These are phyloP conservation scores for Polyergus mexicanus DNA, from an alignment of 1,140 invertebrate species.

Conservation along the genomic window DNA sequence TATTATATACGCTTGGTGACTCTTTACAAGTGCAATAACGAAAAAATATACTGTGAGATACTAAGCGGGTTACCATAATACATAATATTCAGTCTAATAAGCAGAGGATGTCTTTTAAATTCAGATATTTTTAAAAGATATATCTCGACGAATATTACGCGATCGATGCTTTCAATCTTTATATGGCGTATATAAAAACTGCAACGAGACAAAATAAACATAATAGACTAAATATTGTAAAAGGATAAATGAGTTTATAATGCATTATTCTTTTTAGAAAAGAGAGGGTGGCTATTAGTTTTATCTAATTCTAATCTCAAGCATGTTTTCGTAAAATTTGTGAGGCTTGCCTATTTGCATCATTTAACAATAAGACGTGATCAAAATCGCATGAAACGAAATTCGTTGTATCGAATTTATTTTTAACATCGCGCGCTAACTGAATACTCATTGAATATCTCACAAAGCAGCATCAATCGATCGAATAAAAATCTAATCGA, in stretches of 20 bases:
- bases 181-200: neutral
- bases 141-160: neutral
- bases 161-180: neutral
- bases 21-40: slow-evolving; percentile 35
- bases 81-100: slow-evolving; percentile 12
- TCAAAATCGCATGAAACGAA: neutral
- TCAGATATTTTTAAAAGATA: neutral
- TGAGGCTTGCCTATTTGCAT: neutral
- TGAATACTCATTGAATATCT: neutral
- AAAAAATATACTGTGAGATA: slow-evolving; percentile 1
- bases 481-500: slow-evolving; percentile 14
- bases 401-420: neutral
- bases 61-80: slow-evolving; percentile 21
- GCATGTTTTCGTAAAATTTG: slow-evolving; percentile 6
- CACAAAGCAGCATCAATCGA: neutral
- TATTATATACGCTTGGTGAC: slow-evolving; percentile 13
- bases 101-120: neutral
- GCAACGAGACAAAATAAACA: neutral
- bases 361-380: neutral
- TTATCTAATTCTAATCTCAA: slow-evolving; percentile 14
- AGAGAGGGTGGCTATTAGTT: neutral
- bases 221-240: neutral
- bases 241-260: neutral
- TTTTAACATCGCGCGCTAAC: neutral
- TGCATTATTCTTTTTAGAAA: neutral